Conservation (phyloP, 2,113 vertebrate genomes). For the Dolichotis patagonum region DNA sequence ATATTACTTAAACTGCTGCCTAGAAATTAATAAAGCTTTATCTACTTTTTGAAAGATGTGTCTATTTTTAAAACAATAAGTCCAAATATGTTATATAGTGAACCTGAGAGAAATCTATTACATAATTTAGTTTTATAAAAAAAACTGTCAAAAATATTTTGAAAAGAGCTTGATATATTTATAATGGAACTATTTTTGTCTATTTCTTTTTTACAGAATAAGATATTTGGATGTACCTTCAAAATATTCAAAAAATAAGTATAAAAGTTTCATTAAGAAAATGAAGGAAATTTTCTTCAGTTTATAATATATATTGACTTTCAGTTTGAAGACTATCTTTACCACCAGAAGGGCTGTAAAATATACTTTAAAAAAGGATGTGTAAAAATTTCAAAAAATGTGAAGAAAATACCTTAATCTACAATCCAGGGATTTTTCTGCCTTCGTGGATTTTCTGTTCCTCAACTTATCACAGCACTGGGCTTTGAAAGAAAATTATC, state of each 20-base stretch:
- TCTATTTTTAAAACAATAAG: background rate
- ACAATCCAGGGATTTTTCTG: conserved; percentile 34
- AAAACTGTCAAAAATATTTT: background rate
- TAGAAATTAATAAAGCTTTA: background rate
- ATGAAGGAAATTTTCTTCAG: background rate
- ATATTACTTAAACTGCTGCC: background rate
- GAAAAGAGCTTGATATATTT: background rate
- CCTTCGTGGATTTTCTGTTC: conserved; percentile 36
- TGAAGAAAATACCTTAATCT: conserved; percentile 61
- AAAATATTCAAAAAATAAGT: conserved; percentile 32
- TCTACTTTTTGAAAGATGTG: background rate
- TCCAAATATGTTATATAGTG: background rate
- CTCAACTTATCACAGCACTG: conserved; percentile 14
- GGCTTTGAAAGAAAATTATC: conserved; percentile 59
- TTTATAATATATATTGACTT: conserved; percentile 4
- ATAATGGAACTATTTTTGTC: background rate
- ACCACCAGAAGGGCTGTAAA: conserved; percentile 50
- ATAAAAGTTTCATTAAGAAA: conserved; percentile 1
- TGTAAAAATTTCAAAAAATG: conserved; percentile 28
- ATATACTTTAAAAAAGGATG: background rate
- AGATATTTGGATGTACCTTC: background rate
- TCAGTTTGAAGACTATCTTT: conserved; percentile 62
- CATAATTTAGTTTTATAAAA: background rate
- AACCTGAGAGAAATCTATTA: background rate
- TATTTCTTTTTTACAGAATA: background rate